A percentile compares a stretch with the other conserved stretches of the same genome.
These are phyloP conservation scores for Crematogaster levior DNA, from an alignment of 2,888 invertebrate species.

Conservation along the genomic window DNA sequence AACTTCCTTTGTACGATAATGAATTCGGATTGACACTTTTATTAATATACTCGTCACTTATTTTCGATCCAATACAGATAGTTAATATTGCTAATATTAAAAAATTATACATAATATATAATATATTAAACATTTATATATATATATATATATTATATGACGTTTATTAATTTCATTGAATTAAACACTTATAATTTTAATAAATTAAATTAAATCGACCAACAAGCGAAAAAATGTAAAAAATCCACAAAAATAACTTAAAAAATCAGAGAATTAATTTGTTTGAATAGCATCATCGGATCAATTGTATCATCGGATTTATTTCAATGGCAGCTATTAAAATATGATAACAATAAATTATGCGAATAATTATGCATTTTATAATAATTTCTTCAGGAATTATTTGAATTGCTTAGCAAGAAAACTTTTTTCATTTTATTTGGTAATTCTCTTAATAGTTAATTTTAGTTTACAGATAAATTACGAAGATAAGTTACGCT, in stretches of 20 bases:
- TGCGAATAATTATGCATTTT: neutral
- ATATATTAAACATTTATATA: neutral
- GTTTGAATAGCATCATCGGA: neutral
- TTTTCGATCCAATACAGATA: neutral
- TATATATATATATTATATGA: no score
- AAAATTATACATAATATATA: no score
- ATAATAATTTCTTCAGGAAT: neutral
- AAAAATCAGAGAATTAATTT: neutral
- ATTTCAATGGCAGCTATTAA: neutral
- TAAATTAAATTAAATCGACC: neutral
- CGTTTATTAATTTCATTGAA: neutral
- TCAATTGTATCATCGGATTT: neutral
- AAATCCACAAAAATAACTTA: neutral
- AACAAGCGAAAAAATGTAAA: neutral
- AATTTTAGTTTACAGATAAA: no score
- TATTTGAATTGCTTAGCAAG: neutral
- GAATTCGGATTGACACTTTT: neutral
- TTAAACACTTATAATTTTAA: neutral
- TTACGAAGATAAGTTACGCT: no score
- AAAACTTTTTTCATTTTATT: neutral
- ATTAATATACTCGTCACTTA: neutral
- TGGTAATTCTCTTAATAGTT: no score
- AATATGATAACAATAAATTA: neutral
- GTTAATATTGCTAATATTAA: no score
- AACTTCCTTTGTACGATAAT: neutral